phyloP scores from a whole-genome alignment of 1,140 invertebrate species.

The Aleiodes sp. region DNA sequence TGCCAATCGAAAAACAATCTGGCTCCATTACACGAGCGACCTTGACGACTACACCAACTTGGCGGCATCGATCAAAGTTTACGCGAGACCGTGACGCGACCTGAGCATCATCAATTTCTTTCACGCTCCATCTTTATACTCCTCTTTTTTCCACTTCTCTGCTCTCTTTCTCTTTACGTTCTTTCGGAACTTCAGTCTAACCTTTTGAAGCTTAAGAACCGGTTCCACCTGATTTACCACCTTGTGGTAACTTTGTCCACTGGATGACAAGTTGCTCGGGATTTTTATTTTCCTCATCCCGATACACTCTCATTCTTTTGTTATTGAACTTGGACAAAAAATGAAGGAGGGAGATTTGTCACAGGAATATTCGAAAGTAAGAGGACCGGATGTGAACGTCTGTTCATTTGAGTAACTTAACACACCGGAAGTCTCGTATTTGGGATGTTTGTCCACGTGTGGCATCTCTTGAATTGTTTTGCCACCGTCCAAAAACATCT shows the following conservation, averaged over 20 bases:
- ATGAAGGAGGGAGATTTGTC: background rate
- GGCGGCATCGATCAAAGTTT: slow-evolving; percentile 7
- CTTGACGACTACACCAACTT: background rate
- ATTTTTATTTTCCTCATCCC: background rate
- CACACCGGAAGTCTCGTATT: slow-evolving; percentile 46
- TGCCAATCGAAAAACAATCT: background rate
- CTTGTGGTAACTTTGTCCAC: background rate
- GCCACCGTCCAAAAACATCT: slow-evolving; percentile 33
- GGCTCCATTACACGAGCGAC: background rate
- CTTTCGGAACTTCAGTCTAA: background rate
- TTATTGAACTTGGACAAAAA: background rate
- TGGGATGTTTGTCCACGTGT: slow-evolving; percentile 49
- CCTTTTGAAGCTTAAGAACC: background rate
- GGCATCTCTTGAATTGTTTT: slow-evolving; percentile 47
- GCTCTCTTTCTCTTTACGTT: too few relatives aligned
- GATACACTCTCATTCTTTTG: background rate
- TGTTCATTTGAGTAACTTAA: background rate
- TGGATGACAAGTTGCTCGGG: slow-evolving; percentile 5
- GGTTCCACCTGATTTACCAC: slow-evolving; percentile 12
- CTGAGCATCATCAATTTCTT: slow-evolving; percentile 15
- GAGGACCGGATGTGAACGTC: background rate
- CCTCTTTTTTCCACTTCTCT: background rate
- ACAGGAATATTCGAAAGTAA: slow-evolving; percentile 40
- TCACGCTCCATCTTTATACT: background rate
- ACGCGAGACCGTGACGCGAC: background rate